Percentiles rank a stretch among this genome's conserved stretches.
Evolutionary conservation across 2,797 vertebrate species (phyloP).

Genomic region (Picus viridis): DNA sequence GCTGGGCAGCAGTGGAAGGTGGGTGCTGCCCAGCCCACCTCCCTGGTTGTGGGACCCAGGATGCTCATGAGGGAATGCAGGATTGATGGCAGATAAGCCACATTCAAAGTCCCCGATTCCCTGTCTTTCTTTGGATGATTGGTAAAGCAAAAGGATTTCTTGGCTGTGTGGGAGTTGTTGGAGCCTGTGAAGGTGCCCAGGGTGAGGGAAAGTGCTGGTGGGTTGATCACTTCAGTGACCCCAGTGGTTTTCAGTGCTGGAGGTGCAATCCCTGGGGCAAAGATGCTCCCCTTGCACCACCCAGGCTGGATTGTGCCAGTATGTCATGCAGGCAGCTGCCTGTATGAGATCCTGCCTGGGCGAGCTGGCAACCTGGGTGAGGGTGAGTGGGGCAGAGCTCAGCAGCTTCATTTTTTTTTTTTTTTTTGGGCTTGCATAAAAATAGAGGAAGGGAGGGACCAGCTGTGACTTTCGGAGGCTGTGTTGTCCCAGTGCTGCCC

Average conservation of each 20-base stretch:
- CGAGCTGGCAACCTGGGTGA: not conserved
- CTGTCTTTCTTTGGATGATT: not conserved
- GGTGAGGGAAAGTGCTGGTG: accelerated
- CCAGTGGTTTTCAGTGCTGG: not conserved
- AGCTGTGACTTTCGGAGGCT: slow-evolving; percentile 49
- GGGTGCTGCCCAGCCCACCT: not conserved
- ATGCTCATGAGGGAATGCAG: not conserved
- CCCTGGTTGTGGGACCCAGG: not conserved
- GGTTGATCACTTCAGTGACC: not conserved
- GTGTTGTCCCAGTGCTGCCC: not conserved
- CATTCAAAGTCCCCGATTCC: not conserved
- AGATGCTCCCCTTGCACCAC: not conserved
- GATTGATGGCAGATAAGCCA: accelerated
- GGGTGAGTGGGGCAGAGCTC: not conserved
- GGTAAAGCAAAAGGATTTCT: not conserved
- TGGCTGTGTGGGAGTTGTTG: accelerated
- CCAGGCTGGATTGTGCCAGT: accelerated
- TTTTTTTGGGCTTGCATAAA: slow-evolving; percentile 19
- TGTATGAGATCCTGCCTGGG: not conserved
- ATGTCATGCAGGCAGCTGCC: not conserved
- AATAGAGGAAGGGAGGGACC: slow-evolving; percentile 67
- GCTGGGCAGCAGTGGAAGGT: not conserved
- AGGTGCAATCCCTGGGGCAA: not conserved
- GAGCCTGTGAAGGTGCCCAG: accelerated
- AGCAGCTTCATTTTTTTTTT: not conserved